Base-by-base conservation (phyloP, 1,140 invertebrate genomes). In the Oncopodura yosiiana region DNA sequence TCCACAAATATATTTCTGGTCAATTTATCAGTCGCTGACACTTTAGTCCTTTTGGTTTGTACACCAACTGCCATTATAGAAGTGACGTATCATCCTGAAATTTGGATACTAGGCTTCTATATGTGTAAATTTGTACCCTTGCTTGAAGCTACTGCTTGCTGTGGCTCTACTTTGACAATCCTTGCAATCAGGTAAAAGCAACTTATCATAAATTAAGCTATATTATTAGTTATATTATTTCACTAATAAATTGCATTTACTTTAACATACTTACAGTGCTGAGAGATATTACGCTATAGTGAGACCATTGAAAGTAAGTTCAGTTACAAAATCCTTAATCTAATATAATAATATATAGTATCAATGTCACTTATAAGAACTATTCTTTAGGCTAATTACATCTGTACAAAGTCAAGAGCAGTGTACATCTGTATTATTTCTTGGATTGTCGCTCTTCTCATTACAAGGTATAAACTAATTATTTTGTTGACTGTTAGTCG, bases 251-350 rank as follows among this genome's bases (percentile, higher is more conserved):
- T n/a, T n/a, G n/a, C n/a, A n/a, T n/a, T n/a, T n/a, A n/a, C n/a
- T n/a, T n/a, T n/a, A n/a, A n/a, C n/a, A n/a, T n/a, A n/a, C n/a
- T n/a, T n/a, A n/a, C n/a, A n/a, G n/a, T n/a, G n/a, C 94, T 67
- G 92, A 95, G 69, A 76, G 92, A 3, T 95, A 94, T 72, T 92
- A 94, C 71, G 91, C 90, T 26, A 94, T 95, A 65, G 94, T 89
- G 70, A 82, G 91, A 65, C 92, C 92, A 0, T 71, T 96, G 39
- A 80, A 85, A 65, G 89, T n/a, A n/a, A n/a, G n/a, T n/a, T n/a
- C n/a, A n/a, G n/a, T n/a, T n/a, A n/a, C n/a, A n/a, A n/a, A n/a
- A n/a, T n/a, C n/a, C n/a, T n/a, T n/a, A n/a, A n/a, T n/a, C n/a
- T n/a, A n/a, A n/a, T n/a, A n/a, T n/a, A n/a, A n/a, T n/a, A n/a